Evolutionary conservation across 2,113 vertebrate genomes (phyloP).

Genomic region (Carlito syrichta): DNA sequence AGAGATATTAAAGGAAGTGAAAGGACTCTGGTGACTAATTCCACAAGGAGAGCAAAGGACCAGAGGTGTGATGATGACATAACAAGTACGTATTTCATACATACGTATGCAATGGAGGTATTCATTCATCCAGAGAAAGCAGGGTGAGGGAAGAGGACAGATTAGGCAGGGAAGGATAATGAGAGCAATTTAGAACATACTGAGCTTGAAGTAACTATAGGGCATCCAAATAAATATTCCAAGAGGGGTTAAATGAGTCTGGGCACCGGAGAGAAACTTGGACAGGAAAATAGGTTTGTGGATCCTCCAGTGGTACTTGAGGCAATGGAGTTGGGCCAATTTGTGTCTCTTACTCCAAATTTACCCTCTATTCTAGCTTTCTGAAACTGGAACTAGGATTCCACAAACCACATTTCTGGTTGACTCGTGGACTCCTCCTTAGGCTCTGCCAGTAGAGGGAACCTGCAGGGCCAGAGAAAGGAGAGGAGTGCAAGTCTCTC

Average conservation of each 20-base stretch:
- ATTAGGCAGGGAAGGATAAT: not conserved
- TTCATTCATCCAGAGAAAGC: not conserved
- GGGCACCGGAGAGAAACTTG: not conserved
- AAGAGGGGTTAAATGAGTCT: not conserved
- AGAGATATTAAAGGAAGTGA: not conserved
- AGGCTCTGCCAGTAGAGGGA: not conserved
- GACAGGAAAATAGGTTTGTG: not conserved
- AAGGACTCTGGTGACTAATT: not conserved
- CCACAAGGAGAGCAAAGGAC: not conserved
- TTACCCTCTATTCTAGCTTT: not conserved
- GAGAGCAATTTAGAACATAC: not conserved
- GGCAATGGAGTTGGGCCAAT: not conserved
- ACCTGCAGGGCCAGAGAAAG: not conserved
- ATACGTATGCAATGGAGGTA: not conserved
- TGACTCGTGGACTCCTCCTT: not conserved
- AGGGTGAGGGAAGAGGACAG: not conserved
- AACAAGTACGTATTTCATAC: not conserved
- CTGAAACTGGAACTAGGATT: not conserved
- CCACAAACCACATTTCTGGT: not conserved
- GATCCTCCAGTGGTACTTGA: not conserved
- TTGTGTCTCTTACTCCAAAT: not conserved
- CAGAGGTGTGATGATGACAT: not conserved
- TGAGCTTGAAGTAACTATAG: not conserved
- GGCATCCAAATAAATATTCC: not conserved
- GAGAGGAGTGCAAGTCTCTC: fast-evolving